Evolutionary conservation across 2,797 vertebrate species (phyloP).

Genomic region (Phrynocephalus guinanensis): DNA sequence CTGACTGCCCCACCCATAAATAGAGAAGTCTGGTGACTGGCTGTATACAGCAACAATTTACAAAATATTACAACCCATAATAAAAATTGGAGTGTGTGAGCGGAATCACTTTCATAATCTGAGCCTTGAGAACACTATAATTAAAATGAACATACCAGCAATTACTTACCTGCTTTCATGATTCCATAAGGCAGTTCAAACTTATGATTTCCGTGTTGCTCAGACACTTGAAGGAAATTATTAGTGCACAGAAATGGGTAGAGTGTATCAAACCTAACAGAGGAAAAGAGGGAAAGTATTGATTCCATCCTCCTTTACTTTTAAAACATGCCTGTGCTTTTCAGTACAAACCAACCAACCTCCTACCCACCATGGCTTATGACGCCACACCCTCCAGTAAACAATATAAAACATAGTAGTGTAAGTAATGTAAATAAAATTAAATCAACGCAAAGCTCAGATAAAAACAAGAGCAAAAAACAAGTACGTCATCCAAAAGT

Average conservation of each 20-base stretch:
- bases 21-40: too few species aligned
- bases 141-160: not conserved
- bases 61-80: not conserved
- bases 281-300: slow-evolving; percentile 26
- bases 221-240: slow-evolving; percentile 73
- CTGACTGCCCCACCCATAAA: too few species aligned
- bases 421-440: too few species aligned
- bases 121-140: not conserved
- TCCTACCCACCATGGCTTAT: not conserved
- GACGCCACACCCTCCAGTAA: too few species aligned
- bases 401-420: too few species aligned
- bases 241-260: slow-evolving; percentile 79
- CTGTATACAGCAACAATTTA: not conserved
- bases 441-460: not conserved
- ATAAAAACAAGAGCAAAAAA: not conserved
- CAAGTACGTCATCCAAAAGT: not conserved
- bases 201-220: slow-evolving; percentile 65
- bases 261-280: slow-evolving; percentile 68
- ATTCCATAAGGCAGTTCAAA: slow-evolving; percentile 80
- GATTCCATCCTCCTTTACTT: not conserved
- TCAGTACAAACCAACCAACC: not conserved
- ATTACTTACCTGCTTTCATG: slow-evolving; percentile 76
- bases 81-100: not conserved
- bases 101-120: not conserved
- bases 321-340: not conserved